Evolutionary conservation across 1,140 invertebrate species (phyloP).

Genomic region (Orchesella cincta): DNA sequence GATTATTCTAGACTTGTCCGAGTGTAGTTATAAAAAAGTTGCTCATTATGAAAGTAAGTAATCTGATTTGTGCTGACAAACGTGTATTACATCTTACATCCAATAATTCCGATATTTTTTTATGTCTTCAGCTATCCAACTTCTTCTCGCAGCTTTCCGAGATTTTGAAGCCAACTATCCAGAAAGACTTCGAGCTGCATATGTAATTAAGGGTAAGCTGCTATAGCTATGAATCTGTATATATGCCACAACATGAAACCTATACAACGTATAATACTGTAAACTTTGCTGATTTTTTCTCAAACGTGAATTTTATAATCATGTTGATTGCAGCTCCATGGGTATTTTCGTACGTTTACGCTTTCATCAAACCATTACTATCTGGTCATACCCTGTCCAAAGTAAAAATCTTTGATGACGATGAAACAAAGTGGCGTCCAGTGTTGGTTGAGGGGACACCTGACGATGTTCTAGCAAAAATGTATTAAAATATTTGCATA

Average conservation of each 20-base stretch:
- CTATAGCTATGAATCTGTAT: no score
- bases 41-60: slow-evolving; percentile 39
- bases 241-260: no score
- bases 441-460: slow-evolving; percentile 22
- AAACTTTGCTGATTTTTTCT: no score
- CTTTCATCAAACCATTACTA: slow-evolving; percentile 38
- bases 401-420: slow-evolving; percentile 36
- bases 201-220: neutral
- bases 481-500: slow-evolving; percentile 5
- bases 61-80: slow-evolving; percentile 7
- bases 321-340: slow-evolving; percentile 38
- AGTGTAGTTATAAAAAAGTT: slow-evolving; percentile 32
- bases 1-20: slow-evolving; percentile 33
- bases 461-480: slow-evolving; percentile 21
- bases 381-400: slow-evolving; percentile 38
- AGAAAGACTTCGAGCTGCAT: slow-evolving; percentile 23
- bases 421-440: slow-evolving; percentile 33
- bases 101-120: neutral
- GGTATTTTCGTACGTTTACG: slow-evolving; percentile 41
- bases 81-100: neutral
- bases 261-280: no score
- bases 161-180: slow-evolving; percentile 40
- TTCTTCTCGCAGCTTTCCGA: slow-evolving; percentile 27
- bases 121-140: slow-evolving; percentile 35
- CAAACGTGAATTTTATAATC: no score